A percentile compares a stretch with the other conserved stretches of the same genome.
phyloP scores from a whole-genome alignment of 2,113 vertebrate species.

The Jacana jacana region DNA sequence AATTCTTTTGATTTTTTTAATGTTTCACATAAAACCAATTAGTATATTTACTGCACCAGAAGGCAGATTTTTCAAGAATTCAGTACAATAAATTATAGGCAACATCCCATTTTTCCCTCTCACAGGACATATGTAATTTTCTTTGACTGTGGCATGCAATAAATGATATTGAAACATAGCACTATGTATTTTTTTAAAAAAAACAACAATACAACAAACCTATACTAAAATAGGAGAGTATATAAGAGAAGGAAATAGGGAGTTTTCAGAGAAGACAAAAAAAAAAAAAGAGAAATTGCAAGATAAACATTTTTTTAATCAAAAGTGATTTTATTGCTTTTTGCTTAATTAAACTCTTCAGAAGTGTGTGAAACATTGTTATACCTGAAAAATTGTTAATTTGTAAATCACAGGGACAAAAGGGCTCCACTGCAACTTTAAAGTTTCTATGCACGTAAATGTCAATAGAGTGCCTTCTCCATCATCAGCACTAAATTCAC shows the following conservation, averaged over 20 bases:
- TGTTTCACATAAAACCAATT: conserved; percentile 8
- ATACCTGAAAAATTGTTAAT: conserved; percentile 75
- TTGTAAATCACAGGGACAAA: conserved; percentile 86
- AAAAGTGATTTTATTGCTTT: conserved; percentile 69
- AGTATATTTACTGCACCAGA: neutral
- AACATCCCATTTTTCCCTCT: neutral
- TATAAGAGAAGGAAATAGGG: conserved; percentile 7
- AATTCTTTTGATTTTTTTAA: neutral
- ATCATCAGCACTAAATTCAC: conserved; percentile 99
- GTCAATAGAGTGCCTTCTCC: conserved; percentile 91
- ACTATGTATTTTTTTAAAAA: neutral
- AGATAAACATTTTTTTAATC: conserved; percentile 44
- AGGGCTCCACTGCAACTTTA: conserved; percentile 78
- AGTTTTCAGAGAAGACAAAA: neutral
- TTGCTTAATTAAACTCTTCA: conserved; percentile 76
- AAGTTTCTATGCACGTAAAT: conserved; percentile 87
- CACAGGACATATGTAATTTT: neutral
- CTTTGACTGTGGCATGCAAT: neutral
- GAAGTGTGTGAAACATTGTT: conserved; percentile 75
- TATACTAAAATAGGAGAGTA: neutral
- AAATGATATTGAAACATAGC: conserved; percentile 6
- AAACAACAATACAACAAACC: neutral
- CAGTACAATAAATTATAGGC: neutral
- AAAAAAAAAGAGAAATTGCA: conserved; percentile 8
- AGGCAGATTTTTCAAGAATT: conserved; percentile 33